phyloP scores from a whole-genome alignment of 2,113 vertebrate species.

The Benitochromis conjunctus region DNA sequence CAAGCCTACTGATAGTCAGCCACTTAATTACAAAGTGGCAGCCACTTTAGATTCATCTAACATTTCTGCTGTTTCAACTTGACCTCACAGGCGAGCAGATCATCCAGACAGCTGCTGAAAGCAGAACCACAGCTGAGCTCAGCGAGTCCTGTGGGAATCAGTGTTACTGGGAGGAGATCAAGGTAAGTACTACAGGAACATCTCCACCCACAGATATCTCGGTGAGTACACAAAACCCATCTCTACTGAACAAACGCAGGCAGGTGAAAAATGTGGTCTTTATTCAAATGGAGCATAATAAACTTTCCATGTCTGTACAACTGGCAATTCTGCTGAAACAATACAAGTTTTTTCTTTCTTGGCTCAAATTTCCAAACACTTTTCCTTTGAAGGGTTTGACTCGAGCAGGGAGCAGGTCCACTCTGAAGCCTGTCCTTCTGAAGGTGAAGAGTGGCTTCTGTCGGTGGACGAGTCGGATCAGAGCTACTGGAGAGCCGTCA shows the following conservation, averaged over 20 bases:
- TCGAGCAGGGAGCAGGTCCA: background rate
- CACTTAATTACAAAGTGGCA: background rate
- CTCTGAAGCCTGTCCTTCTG: background rate
- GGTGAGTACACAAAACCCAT: background rate
- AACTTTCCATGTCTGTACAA: constrained; percentile 21
- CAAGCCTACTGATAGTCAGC: background rate
- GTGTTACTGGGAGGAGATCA: constrained; percentile 50
- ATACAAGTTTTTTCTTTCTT: background rate
- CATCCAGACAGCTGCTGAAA: background rate
- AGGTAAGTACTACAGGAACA: constrained; percentile 42
- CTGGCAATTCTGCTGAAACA: background rate
- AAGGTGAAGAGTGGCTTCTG: constrained; percentile 47
- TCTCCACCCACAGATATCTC: constrained; percentile 12
- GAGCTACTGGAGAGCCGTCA: constrained; percentile 20
- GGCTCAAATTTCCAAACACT: background rate
- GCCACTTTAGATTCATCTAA: background rate
- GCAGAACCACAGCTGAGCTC: constrained; percentile 33
- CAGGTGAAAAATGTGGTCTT: constrained; percentile 29
- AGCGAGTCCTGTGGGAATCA: background rate
- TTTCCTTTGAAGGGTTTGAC: constrained; percentile 27
- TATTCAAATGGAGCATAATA: constrained; percentile 49
- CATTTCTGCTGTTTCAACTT: background rate
- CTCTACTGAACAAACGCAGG: background rate
- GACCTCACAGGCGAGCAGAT: constrained; percentile 14
- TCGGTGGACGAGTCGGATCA: constrained; percentile 41